Conservation (phyloP, 1,140 invertebrate species). For the Philotrypesis tridentata region DNA sequence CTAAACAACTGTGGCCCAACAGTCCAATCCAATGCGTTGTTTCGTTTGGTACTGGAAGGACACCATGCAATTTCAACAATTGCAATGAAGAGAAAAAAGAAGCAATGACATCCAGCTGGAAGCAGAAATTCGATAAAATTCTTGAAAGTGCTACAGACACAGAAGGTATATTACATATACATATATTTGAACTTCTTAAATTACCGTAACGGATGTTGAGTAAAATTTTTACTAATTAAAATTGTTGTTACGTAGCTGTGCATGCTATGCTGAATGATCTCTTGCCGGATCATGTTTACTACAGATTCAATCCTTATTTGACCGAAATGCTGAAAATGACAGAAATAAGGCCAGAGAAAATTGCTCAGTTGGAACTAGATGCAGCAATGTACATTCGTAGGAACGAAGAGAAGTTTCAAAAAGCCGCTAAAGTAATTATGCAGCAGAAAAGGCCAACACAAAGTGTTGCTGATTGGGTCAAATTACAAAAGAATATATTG, state of each 20-base stretch:
- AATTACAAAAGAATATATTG: slow-evolving; percentile 62
- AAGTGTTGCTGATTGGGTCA: slow-evolving; percentile 73
- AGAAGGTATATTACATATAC: slow-evolving; percentile 77
- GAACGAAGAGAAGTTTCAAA: slow-evolving; percentile 84
- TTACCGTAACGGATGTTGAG: slow-evolving; percentile 2
- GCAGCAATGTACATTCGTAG: slow-evolving; percentile 84
- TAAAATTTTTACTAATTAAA: slow-evolving; percentile 39
- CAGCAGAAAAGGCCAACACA: slow-evolving; percentile 68
- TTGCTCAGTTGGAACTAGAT: slow-evolving; percentile 78
- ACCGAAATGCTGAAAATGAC: slow-evolving; percentile 88
- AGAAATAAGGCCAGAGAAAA: slow-evolving; percentile 84
- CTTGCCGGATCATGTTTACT: slow-evolving; percentile 86
- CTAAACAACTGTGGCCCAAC: slow-evolving; percentile 88
- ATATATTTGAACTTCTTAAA: not conserved
- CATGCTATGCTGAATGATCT: slow-evolving; percentile 89
- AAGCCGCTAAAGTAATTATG: slow-evolving; percentile 73
- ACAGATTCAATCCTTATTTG: slow-evolving; percentile 92
- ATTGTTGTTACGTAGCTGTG: slow-evolving; percentile 75
- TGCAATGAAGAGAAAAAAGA: slow-evolving; percentile 61
- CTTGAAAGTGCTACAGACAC: slow-evolving; percentile 93
- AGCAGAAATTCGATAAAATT: slow-evolving; percentile 88
- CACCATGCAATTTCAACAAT: slow-evolving; percentile 68
- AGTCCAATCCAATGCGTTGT: slow-evolving; percentile 88
- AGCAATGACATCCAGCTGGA: slow-evolving; percentile 78
- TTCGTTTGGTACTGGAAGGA: slow-evolving; percentile 89